Conservation (phyloP, 2,113 vertebrate species). For the Eupsittula cactorum region DNA sequence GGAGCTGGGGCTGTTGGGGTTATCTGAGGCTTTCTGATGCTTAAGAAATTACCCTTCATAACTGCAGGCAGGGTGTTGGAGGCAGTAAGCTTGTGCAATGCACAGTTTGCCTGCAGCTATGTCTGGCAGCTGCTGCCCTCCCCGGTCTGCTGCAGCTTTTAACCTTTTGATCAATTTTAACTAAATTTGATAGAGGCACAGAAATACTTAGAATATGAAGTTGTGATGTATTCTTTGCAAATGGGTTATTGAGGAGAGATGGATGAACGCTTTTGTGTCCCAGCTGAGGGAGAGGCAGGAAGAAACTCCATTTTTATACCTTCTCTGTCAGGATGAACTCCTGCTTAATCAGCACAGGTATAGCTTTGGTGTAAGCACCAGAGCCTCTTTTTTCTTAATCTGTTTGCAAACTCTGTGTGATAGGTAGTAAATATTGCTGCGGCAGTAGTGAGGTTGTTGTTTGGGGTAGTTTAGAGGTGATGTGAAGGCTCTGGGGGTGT, state of each 20-base stretch:
- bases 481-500: background rate
- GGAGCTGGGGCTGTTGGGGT: background rate
- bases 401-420: background rate
- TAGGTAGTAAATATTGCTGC: background rate
- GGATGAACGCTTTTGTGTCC: background rate
- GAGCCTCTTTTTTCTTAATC: background rate
- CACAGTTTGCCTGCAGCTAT: background rate
- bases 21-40: background rate
- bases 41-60: background rate
- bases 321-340: background rate
- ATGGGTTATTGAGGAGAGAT: background rate
- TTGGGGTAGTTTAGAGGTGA: background rate
- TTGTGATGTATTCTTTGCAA: background rate
- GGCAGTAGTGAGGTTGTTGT: accelerated
- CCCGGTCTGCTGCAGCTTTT: background rate
- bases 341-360: background rate
- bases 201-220: background rate
- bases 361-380: background rate
- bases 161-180: background rate
- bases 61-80: background rate
- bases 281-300: background rate
- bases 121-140: background rate
- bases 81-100: background rate
- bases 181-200: background rate
- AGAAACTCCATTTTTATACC: background rate